Evolutionary conservation across 2,888 invertebrate genomes (phyloP).

Genomic region (Thymelicus lineola): DNA sequence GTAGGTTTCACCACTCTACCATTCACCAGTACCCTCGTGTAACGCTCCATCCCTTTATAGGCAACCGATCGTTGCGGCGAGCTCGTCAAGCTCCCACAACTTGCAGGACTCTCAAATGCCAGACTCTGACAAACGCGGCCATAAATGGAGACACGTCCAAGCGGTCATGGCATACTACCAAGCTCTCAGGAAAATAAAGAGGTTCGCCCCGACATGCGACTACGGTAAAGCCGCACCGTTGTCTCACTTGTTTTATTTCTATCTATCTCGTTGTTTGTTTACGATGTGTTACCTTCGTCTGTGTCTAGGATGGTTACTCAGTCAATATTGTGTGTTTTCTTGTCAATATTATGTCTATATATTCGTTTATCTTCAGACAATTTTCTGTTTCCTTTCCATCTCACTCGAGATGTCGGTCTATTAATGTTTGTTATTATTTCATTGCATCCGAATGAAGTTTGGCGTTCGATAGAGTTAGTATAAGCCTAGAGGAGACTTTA

Average conservation of each 20-base stretch:
- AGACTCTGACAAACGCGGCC: slow-evolving; percentile 82
- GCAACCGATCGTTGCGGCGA: slow-evolving; percentile 82
- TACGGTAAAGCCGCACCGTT: slow-evolving; percentile 71
- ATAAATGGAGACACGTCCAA: slow-evolving; percentile 94
- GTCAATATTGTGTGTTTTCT: slow-evolving; percentile 79
- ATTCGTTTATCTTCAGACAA: slow-evolving; percentile 70
- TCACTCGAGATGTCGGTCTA: slow-evolving; percentile 63
- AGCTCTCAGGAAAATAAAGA: slow-evolving; percentile 95
- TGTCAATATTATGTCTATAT: slow-evolving; percentile 73
- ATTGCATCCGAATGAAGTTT: slow-evolving; percentile 63
- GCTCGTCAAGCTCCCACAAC: slow-evolving; percentile 79
- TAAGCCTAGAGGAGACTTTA: slow-evolving; percentile 57
- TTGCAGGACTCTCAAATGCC: slow-evolving; percentile 75
- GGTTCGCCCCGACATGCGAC: slow-evolving; percentile 83
- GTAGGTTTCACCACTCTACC: slow-evolving; percentile 37
- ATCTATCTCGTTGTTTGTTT: slow-evolving; percentile 68
- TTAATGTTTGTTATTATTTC: slow-evolving; percentile 66
- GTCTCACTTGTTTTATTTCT: slow-evolving; percentile 62
- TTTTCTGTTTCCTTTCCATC: slow-evolving; percentile 69
- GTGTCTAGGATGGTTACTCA: slow-evolving; percentile 79
- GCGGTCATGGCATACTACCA: slow-evolving; percentile 96
- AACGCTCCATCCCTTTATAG: slow-evolving; percentile 79
- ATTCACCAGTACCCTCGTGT: slow-evolving; percentile 54
- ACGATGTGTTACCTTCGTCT: slow-evolving; percentile 74
- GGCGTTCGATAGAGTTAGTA: slow-evolving; percentile 59